These are phyloP conservation scores for Sinosuthora webbiana DNA, from an alignment of 2,113 vertebrate species.

Conservation along the genomic window DNA sequence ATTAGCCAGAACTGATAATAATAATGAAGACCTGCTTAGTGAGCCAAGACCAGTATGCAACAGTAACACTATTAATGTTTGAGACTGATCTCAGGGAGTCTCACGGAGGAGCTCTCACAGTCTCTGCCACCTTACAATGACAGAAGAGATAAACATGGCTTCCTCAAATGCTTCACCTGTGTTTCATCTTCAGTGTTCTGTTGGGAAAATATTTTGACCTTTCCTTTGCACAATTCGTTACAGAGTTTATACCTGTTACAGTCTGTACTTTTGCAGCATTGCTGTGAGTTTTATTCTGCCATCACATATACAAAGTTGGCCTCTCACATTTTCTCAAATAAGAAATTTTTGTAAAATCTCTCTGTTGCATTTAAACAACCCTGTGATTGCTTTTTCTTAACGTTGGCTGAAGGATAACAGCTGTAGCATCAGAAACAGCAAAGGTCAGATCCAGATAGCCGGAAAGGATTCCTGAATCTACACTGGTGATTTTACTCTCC, in stretches of 20 bases:
- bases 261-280: not conserved
- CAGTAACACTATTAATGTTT: not conserved
- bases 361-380: not conserved
- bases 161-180: not conserved
- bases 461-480: not conserved
- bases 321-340: not conserved
- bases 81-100: not conserved
- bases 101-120: not conserved
- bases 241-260: not conserved
- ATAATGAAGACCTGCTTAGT: not conserved
- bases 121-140: not conserved
- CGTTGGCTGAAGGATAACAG: not conserved
- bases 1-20: not conserved
- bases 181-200: not conserved
- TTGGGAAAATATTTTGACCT: slow-evolving; percentile 15
- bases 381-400: not conserved
- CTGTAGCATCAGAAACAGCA: not conserved
- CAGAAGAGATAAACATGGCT: not conserved
- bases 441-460: not conserved
- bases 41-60: not conserved
- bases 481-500: not conserved
- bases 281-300: not conserved
- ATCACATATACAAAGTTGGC: not conserved
- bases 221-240: not conserved
- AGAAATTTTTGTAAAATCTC: not conserved